Evolutionary conservation across 64 coral and sea anemone genomes (phyloP).

Genomic region (Trachythela sp.): DNA sequence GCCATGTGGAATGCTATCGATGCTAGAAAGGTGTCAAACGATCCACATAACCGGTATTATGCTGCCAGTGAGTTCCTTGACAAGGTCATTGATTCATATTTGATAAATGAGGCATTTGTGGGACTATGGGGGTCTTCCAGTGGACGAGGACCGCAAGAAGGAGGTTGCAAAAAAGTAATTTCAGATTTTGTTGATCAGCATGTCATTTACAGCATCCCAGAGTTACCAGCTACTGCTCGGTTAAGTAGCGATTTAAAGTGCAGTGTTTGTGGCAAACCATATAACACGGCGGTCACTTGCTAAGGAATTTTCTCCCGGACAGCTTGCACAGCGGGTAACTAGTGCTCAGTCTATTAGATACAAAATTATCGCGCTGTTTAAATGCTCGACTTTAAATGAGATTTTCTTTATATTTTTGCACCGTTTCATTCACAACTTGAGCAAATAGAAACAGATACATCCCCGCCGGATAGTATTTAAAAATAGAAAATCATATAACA

Average conservation of each 20-base stretch:
- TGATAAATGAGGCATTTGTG: slow-evolving; percentile 31
- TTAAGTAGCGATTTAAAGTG: slow-evolving; percentile 45
- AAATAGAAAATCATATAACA: too few species aligned
- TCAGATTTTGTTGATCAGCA: slow-evolving; percentile 43
- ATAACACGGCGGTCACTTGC: background rate
- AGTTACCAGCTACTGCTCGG: slow-evolving; percentile 18
- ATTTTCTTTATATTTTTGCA: too few species aligned
- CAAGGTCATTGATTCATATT: slow-evolving; percentile 29
- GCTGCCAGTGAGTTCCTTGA: slow-evolving; percentile 31
- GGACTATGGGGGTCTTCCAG: slow-evolving; percentile 9
- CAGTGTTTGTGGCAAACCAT: slow-evolving; percentile 28
- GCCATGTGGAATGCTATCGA: background rate
- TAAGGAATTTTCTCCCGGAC: background rate
- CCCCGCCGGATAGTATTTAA: too few species aligned
- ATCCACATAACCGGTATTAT: slow-evolving; percentile 42
- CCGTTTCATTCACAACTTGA: too few species aligned
- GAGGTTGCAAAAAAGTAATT: background rate
- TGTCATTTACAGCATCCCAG: slow-evolving; percentile 44
- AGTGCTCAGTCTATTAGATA: too few species aligned
- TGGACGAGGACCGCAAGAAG: slow-evolving; percentile 11
- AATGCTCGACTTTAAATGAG: too few species aligned
- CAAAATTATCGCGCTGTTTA: too few species aligned
- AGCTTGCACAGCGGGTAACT: too few species aligned
- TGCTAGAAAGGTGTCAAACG: slow-evolving; percentile 14
- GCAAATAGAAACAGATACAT: too few species aligned